phyloP scores from a whole-genome alignment of 2,888 invertebrate genomes.

The Mythimna impura region DNA sequence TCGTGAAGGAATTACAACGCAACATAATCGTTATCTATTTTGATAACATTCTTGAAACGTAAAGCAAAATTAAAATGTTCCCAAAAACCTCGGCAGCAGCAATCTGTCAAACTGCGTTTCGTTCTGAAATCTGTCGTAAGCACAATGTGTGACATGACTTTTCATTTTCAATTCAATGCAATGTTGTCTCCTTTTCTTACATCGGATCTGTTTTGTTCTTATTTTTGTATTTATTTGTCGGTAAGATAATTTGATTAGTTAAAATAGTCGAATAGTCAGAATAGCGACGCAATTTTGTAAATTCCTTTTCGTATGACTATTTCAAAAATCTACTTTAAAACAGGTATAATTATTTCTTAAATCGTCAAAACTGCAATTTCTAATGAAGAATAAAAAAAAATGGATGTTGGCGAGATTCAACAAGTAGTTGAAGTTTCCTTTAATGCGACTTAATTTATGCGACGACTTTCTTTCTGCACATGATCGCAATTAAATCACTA shows the following conservation, averaged over 20 bases:
- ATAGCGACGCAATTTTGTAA: background rate
- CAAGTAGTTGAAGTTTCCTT: constrained; percentile 27
- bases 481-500: constrained; percentile 42
- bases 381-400: background rate
- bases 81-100: constrained; percentile 71
- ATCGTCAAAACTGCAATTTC: background rate
- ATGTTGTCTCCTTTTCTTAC: background rate
- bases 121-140: constrained; percentile 53
- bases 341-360: no score
- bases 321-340: background rate
- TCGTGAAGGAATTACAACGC: constrained; percentile 67
- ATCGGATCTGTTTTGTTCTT: constrained; percentile 10
- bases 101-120: constrained; percentile 63
- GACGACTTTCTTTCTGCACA: constrained; percentile 29
- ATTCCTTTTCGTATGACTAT: background rate
- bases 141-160: constrained; percentile 26
- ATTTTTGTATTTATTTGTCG: background rate
- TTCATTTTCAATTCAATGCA: background rate
- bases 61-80: constrained; percentile 75
- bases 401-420: constrained; percentile 12
- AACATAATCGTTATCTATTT: constrained; percentile 84
- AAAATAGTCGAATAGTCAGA: background rate
- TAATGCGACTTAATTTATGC: constrained; percentile 4
- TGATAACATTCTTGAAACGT: constrained; percentile 82
- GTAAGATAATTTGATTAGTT: background rate